Evolutionary conservation across 2,888 invertebrate genomes (phyloP).

Genomic region (Metalampra italica): DNA sequence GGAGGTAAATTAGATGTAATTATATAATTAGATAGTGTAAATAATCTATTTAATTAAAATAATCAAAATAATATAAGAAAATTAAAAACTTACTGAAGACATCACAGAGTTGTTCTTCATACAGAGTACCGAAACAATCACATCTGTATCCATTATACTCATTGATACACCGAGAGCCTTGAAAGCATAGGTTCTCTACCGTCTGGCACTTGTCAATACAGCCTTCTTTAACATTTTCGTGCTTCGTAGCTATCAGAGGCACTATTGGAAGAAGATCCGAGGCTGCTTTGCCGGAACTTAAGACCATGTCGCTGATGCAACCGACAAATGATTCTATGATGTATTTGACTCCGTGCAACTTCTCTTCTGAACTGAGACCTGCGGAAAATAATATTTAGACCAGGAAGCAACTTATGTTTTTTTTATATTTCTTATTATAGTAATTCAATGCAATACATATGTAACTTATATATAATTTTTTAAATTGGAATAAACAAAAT

Average conservation of each 20-base stretch:
- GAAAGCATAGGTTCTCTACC: constrained; percentile 90
- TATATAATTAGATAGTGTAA: too few species aligned
- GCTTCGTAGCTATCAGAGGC: constrained; percentile 91
- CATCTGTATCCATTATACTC: constrained; percentile 93
- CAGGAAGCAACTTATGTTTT: neutral
- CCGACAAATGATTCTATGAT: constrained; percentile 96
- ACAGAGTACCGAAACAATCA: constrained; percentile 94
- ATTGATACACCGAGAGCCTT: constrained; percentile 93
- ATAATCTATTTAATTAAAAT: too few species aligned
- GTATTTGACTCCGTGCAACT: constrained; percentile 92
- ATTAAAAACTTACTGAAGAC: constrained; percentile 86
- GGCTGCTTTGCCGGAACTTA: constrained; percentile 91
- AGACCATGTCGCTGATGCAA: constrained; percentile 91
- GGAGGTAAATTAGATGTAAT: too few species aligned
- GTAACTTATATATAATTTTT: too few species aligned
- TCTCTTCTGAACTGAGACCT: constrained; percentile 93
- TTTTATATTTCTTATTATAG: too few species aligned
- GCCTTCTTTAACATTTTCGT: constrained; percentile 93
- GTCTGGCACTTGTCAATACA: constrained; percentile 91
- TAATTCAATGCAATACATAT: too few species aligned
- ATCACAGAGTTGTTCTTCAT: constrained; percentile 95
- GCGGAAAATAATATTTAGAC: constrained; percentile 11
- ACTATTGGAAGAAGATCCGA: constrained; percentile 89
- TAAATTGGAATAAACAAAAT: too few species aligned
- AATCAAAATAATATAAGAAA: too few species aligned